Percentiles rank a stretch among this genome's conserved stretches.
These are phyloP conservation scores for Conger conger DNA, from an alignment of 2,113 vertebrate species.

Conservation along the genomic window DNA sequence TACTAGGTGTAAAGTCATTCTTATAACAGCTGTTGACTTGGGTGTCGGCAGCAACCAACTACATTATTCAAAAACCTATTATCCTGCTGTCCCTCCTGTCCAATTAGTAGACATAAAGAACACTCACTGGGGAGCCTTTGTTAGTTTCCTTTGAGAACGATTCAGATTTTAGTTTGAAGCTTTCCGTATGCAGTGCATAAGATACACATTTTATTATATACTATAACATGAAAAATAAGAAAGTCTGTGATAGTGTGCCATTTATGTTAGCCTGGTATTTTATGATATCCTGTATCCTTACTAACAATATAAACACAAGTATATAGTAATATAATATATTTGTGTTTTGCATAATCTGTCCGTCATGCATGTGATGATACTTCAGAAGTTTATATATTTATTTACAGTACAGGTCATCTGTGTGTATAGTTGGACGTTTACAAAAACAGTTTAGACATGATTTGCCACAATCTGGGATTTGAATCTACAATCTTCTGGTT, in stretches of 20 bases:
- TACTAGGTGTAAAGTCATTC: too few relatives aligned
- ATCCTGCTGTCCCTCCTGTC: neutral
- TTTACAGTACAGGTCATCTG: neutral
- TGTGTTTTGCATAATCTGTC: too few relatives aligned
- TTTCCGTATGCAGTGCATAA: too few relatives aligned
- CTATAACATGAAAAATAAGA: neutral
- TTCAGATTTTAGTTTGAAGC: neutral
- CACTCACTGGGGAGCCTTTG: neutral
- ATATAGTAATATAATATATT: too few relatives aligned
- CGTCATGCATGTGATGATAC: neutral
- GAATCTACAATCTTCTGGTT: neutral
- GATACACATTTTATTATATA: neutral
- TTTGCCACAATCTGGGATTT: neutral
- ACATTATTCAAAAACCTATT: neutral
- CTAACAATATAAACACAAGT: too few relatives aligned
- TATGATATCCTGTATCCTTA: too few relatives aligned
- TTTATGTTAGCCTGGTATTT: too few relatives aligned
- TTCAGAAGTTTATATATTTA: neutral
- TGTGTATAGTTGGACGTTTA: neutral
- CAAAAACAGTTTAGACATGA: neutral
- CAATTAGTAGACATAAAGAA: neutral
- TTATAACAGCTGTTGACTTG: too few relatives aligned
- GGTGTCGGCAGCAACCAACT: neutral
- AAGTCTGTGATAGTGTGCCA: too few relatives aligned
- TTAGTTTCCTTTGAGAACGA: neutral